Evolutionary conservation across 2,888 invertebrate species (phyloP).

Genomic region (Neoaliturus tenellus): DNA sequence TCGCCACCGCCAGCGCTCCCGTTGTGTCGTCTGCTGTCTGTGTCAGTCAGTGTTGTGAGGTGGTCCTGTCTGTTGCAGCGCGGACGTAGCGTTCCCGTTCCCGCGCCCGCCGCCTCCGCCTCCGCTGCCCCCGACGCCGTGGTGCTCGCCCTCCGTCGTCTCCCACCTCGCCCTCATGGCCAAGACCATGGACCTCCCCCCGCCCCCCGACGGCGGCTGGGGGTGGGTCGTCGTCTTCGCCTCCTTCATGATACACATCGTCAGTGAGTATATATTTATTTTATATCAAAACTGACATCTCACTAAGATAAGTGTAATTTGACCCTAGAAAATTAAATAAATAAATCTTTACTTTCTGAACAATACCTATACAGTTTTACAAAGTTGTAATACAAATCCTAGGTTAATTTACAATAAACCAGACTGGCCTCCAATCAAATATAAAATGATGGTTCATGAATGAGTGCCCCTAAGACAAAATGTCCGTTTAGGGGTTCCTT

Average conservation of each 20-base stretch:
- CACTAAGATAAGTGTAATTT: too few species aligned
- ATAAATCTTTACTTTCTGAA: too few species aligned
- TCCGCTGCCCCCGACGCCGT: conserved; percentile 76
- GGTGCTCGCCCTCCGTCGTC: conserved; percentile 65
- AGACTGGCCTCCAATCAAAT: too few species aligned
- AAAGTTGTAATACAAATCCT: too few species aligned
- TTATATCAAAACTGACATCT: too few species aligned
- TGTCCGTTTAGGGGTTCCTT: too few species aligned
- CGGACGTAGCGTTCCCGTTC: conserved; percentile 69
- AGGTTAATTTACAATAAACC: too few species aligned
- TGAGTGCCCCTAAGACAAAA: too few species aligned
- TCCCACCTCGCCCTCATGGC: conserved; percentile 10
- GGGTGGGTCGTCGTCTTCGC: conserved; percentile 96
- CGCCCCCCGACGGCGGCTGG: conserved; percentile 95
- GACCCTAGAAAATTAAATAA: too few species aligned
- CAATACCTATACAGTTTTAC: too few species aligned
- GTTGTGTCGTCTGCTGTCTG: background rate
- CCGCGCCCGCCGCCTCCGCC: conserved; percentile 76
- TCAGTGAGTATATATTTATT: conserved; percentile 82
- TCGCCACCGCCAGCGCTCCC: background rate
- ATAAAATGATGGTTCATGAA: too few species aligned
- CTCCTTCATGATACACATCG: conserved; percentile 97
- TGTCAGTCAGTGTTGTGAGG: background rate
- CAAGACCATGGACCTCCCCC: conserved; percentile 74
- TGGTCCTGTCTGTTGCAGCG: background rate